phyloP scores from a whole-genome alignment of 2,888 invertebrate genomes.

The Aquatica leii region DNA sequence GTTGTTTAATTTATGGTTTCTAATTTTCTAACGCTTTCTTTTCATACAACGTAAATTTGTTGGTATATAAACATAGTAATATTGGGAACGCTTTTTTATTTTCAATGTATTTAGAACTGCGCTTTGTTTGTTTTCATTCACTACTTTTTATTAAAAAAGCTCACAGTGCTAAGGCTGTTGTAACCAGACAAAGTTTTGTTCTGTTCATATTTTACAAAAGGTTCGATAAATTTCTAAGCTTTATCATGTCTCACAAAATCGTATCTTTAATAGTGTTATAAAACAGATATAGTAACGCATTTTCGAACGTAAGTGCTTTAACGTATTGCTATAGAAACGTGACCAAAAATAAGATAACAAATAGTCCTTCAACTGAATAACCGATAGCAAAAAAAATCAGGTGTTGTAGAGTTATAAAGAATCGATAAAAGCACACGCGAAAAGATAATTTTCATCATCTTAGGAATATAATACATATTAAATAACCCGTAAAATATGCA shows the following conservation, averaged over 20 bases:
- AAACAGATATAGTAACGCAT: slow-evolving; percentile 48
- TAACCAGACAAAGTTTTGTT: slow-evolving; percentile 17
- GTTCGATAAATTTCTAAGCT: slow-evolving; percentile 55
- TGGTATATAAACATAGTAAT: too few relatives aligned
- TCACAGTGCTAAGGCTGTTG: background rate
- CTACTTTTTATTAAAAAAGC: background rate
- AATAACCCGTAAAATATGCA: slow-evolving; percentile 38
- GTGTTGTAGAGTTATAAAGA: background rate
- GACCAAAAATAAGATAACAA: slow-evolving; percentile 27
- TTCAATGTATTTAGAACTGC: background rate
- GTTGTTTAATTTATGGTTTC: too few relatives aligned
- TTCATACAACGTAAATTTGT: too few relatives aligned
- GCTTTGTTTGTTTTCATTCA: background rate
- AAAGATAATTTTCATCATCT: slow-evolving; percentile 29
- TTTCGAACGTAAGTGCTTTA: slow-evolving; percentile 39
- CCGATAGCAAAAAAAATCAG: slow-evolving; percentile 12
- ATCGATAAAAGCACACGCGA: slow-evolving; percentile 13
- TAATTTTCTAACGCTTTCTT: too few relatives aligned
- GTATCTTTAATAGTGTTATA: slow-evolving; percentile 54
- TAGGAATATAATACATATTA: slow-evolving; percentile 29
- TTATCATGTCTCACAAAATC: slow-evolving; percentile 52
- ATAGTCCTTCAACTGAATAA: slow-evolving; percentile 26
- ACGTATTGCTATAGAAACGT: slow-evolving; percentile 42
- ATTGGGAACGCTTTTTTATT: too few relatives aligned
- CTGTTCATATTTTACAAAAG: slow-evolving; percentile 43